Percentiles rank a stretch among this genome's conserved stretches.
Evolutionary conservation across 2,888 invertebrate genomes (phyloP).

Genomic region (Conistra vaccinii): DNA sequence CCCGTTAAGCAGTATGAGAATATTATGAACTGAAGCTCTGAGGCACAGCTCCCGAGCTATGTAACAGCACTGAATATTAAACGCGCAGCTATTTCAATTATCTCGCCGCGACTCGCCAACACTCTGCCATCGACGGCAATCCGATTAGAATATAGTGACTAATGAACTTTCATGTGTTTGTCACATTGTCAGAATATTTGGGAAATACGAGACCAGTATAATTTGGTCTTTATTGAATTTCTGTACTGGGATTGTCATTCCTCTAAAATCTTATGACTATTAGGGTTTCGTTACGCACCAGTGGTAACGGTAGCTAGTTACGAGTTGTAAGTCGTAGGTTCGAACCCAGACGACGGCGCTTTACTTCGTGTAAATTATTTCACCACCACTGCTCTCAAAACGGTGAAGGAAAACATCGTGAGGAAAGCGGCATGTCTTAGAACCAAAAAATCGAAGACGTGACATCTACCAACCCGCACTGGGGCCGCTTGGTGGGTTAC

Average conservation of each 20-base stretch:
- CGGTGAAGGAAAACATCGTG: too few relatives aligned
- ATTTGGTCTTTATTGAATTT: not conserved
- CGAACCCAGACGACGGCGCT: too few relatives aligned
- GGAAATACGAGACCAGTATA: not conserved
- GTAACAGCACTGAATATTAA: slow-evolving; percentile 70
- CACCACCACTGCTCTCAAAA: too few relatives aligned
- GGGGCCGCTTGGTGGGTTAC: too few relatives aligned
- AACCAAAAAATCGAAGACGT: too few relatives aligned
- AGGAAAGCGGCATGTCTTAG: too few relatives aligned
- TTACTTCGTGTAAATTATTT: too few relatives aligned
- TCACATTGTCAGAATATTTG: slow-evolving; percentile 27
- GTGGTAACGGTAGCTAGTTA: too few relatives aligned
- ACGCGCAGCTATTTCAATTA: slow-evolving; percentile 69
- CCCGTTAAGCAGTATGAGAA: not conserved
- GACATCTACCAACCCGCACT: too few relatives aligned
- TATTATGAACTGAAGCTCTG: not conserved
- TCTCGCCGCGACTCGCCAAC: slow-evolving; percentile 55
- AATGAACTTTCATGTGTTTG: slow-evolving; percentile 44
- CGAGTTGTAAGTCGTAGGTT: too few relatives aligned
- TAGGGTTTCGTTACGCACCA: not conserved
- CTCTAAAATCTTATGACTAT: not conserved
- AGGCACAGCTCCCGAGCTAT: slow-evolving; percentile 59
- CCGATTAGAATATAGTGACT: slow-evolving; percentile 59
- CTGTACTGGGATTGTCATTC: not conserved
- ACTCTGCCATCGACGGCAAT: slow-evolving; percentile 51